Conservation (phyloP, 2,888 invertebrate species). For the Andrena dorsata region DNA sequence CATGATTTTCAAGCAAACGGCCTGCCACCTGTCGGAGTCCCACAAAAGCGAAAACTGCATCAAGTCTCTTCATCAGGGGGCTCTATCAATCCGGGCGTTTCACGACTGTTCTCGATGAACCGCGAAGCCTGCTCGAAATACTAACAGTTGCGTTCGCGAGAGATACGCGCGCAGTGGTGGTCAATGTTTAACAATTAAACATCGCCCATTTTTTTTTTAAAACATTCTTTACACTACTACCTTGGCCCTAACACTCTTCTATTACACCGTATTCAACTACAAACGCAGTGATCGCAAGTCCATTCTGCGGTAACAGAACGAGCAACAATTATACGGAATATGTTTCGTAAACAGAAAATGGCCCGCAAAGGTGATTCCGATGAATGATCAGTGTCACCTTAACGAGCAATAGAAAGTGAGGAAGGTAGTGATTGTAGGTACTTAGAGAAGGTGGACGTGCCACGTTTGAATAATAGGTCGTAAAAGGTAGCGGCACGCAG, state of each 20-base stretch:
- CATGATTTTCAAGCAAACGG: conserved; percentile 85
- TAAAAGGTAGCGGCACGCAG: conserved; percentile 2
- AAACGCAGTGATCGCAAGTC: no score
- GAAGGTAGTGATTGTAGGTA: not conserved
- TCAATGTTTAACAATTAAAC: no score
- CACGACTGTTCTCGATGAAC: conserved; percentile 25
- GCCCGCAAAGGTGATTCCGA: not conserved
- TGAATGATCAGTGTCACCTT: not conserved
- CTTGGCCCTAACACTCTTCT: no score
- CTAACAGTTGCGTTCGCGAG: not conserved
- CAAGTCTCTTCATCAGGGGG: conserved; percentile 66
- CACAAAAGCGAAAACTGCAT: conserved; percentile 79
- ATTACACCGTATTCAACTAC: no score
- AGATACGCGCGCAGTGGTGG: not conserved
- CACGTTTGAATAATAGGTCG: conserved; percentile 19
- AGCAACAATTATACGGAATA: not conserved
- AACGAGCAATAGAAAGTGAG: not conserved
- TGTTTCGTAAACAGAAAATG: not conserved
- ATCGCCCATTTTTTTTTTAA: no score
- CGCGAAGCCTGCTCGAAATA: conserved; percentile 11
- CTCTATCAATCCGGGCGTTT: conserved; percentile 53
- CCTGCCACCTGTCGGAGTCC: conserved; percentile 85
- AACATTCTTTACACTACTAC: no score
- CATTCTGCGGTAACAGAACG: not conserved
- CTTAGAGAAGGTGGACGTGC: not conserved